Conservation (phyloP, 64 coral and sea anemone genomes). For the Stichodactyla helianthus region DNA sequence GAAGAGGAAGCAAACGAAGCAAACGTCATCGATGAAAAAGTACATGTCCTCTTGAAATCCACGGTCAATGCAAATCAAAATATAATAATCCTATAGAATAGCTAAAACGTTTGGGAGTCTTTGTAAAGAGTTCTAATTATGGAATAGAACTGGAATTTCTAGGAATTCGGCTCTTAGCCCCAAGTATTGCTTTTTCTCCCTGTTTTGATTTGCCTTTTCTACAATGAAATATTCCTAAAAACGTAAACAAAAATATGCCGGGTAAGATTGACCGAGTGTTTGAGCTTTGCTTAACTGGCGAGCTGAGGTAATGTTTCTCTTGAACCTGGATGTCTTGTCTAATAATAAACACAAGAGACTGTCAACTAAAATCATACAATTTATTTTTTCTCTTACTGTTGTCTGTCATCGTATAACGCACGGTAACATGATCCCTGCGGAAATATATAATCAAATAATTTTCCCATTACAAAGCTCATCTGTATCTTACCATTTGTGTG, state of each 20-base stretch:
- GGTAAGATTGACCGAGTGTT: background rate
- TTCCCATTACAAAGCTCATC: background rate
- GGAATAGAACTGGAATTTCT: background rate
- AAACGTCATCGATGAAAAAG: background rate
- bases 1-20: background rate
- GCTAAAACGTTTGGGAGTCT: background rate
- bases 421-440: background rate
- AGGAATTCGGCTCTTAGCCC: background rate
- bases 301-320: conserved; percentile 19
- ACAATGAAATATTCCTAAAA: background rate
- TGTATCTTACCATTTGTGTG: background rate
- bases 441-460: background rate
- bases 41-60: background rate
- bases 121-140: background rate
- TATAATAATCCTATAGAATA: background rate
- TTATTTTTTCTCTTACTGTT: background rate
- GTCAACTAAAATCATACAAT: background rate
- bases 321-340: background rate
- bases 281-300: background rate
- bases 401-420: background rate
- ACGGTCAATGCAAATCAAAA: background rate
- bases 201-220: background rate
- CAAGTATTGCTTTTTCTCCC: background rate
- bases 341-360: background rate
- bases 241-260: conserved; percentile 2